These are phyloP conservation scores for Mechanitis messenoides DNA, from an alignment of 2,888 invertebrate species.

Conservation along the genomic window DNA sequence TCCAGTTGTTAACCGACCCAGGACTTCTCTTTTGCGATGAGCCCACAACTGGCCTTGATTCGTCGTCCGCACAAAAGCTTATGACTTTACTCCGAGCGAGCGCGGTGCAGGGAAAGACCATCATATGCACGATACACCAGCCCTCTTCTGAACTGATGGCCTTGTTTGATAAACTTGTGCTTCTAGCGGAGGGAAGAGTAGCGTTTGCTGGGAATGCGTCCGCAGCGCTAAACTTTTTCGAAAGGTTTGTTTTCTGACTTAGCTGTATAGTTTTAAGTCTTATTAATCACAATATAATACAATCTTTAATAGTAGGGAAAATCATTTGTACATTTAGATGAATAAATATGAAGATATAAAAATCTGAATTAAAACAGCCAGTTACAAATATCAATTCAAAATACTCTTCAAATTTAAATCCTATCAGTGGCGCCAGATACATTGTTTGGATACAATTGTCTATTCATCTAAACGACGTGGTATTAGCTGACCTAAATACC, in stretches of 20 bases:
- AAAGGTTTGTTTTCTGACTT: constrained; percentile 66
- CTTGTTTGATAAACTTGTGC: constrained; percentile 85
- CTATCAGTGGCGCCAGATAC: constrained; percentile 18
- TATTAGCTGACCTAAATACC: constrained; percentile 41
- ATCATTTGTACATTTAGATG: too few relatives aligned
- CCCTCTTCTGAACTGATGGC: constrained; percentile 92
- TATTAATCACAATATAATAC: not conserved
- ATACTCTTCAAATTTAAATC: not conserved
- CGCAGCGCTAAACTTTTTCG: constrained; percentile 68
- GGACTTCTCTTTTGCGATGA: constrained; percentile 96
- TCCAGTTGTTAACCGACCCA: constrained; percentile 90
- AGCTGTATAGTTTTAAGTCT: not conserved
- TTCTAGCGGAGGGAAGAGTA: constrained; percentile 91
- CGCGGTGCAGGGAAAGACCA: constrained; percentile 87
- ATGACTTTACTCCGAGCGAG: constrained; percentile 82
- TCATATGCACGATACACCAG: constrained; percentile 96
- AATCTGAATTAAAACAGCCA: not conserved
- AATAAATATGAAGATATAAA: not conserved
- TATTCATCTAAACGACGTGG: constrained; percentile 24
- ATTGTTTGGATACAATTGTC: constrained; percentile 19
- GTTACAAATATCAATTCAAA: not conserved
- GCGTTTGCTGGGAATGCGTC: constrained; percentile 87
- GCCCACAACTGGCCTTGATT: constrained; percentile 95
- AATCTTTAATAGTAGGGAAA: too few relatives aligned
- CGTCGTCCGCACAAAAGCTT: constrained; percentile 92